Percentiles rank a stretch among this genome's conserved stretches.
Conservation (phyloP, 1,140 invertebrate species). For the Artemia franciscana region DNA sequence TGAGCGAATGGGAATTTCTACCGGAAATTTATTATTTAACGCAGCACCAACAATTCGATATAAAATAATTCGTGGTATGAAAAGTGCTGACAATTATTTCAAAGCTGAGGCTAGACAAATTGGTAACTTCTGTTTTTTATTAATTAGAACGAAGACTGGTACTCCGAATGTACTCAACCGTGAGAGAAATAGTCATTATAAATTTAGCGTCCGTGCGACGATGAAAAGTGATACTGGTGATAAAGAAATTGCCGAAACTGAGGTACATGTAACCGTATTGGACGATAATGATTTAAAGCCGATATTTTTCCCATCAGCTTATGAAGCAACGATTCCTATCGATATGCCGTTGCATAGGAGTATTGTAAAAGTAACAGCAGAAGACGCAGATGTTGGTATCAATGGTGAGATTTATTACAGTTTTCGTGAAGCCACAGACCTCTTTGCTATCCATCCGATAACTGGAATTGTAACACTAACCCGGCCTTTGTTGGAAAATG, state of each 20-base stretch:
- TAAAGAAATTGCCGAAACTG: constrained; percentile 31
- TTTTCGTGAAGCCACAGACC: constrained; percentile 50
- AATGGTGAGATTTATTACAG: constrained; percentile 94
- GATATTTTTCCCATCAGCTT: constrained; percentile 63
- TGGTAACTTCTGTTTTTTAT: constrained; percentile 79
- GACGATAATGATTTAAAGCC: constrained; percentile 83
- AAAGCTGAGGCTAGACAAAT: constrained; percentile 64
- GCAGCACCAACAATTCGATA: constrained; percentile 34
- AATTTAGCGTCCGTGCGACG: constrained; percentile 51
- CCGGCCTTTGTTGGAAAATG: constrained; percentile 42
- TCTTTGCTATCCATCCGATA: constrained; percentile 76
- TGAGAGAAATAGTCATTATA: constrained; percentile 61
- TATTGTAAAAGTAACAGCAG: constrained; percentile 35
- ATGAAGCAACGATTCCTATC: constrained; percentile 65
- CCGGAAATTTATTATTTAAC: constrained; percentile 24
- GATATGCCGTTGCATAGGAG: constrained; percentile 52
- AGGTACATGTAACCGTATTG: constrained; percentile 48
- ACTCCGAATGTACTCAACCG: constrained; percentile 66
- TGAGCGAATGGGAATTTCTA: constrained; percentile 39
- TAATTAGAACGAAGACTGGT: constrained; percentile 58
- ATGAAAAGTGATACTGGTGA: constrained; percentile 29
- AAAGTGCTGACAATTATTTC: constrained; percentile 50
- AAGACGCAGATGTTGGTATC: constrained; percentile 76
- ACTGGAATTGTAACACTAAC: constrained; percentile 66
- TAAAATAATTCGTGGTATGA: constrained; percentile 58